Conservation (phyloP, 2,797 vertebrate species). For the Columba guinea region DNA sequence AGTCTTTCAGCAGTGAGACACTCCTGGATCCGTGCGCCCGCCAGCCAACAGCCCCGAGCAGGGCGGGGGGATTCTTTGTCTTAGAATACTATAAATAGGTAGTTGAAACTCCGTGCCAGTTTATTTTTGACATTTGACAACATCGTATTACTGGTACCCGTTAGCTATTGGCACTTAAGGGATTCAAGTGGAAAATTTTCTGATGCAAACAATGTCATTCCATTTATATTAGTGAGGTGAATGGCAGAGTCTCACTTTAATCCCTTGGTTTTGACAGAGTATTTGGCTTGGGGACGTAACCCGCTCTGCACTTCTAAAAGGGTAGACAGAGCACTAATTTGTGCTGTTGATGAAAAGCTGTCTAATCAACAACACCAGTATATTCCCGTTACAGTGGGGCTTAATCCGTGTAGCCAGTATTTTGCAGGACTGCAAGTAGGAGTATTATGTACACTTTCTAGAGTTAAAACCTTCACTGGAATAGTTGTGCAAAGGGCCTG, state of each 20-base stretch:
- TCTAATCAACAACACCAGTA: background rate
- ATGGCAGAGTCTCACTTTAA: slow-evolving; percentile 21
- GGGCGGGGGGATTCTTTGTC: slow-evolving; percentile 45
- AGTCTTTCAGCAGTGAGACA: slow-evolving; percentile 41
- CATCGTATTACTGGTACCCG: slow-evolving; percentile 16
- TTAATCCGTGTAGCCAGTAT: background rate
- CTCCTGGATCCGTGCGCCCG: slow-evolving; percentile 39
- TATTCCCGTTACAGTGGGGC: background rate
- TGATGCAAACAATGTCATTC: slow-evolving; percentile 9
- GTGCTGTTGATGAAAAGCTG: slow-evolving; percentile 40
- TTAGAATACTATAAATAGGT: slow-evolving; percentile 53
- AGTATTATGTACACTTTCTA: background rate
- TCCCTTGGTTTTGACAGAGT: slow-evolving; percentile 34
- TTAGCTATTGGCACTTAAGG: slow-evolving; percentile 42
- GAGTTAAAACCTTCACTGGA: slow-evolving; percentile 10
- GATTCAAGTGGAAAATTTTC: slow-evolving; percentile 32
- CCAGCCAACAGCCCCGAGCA: slow-evolving; percentile 48
- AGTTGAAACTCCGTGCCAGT: slow-evolving; percentile 28
- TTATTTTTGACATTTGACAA: slow-evolving; percentile 54
- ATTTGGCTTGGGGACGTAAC: slow-evolving; percentile 17
- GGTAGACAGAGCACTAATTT: slow-evolving; percentile 34
- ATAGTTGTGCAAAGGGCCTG: slow-evolving; percentile 6
- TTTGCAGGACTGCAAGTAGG: slow-evolving; percentile 14
- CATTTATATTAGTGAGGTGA: slow-evolving; percentile 1
- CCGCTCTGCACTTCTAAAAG: background rate